Evolutionary conservation across 2,797 vertebrate species (phyloP), one percentile per base, ranked within the genome.

Genomic region (Microctenopoma stevenorrisi): DNA sequence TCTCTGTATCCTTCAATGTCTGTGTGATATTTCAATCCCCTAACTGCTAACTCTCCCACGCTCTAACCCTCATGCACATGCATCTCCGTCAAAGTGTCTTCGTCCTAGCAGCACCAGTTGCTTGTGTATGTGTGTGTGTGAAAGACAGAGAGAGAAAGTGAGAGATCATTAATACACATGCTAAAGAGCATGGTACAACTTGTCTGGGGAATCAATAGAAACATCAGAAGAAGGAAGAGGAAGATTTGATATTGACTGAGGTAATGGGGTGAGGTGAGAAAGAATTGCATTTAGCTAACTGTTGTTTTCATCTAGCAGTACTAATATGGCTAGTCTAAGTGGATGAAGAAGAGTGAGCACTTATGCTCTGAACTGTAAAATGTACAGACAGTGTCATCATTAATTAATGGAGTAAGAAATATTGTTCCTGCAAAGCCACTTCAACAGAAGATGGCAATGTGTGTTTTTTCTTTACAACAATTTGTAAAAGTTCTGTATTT

Each of bases 181-280:
- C 76, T 84, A 88, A 87, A 48, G 74, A 87, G 82, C 61, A 49
- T 70, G 57, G 57, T 70, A 64, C 67, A 76, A 81, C 61, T 73
- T 84, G 78, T 84, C 72, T 42, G 47, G 11, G 43, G 48, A 73
- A 90, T 91, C 87, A 65, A 90, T 90, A 75, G 66, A 76, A 84
- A 83, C 72, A 75, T 86, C 79, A 84, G 49, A 57, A 71, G 53
- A 52, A 85, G 69, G 82, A 84, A 85, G 74, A 76, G 54, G 62
- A 78, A 73, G 76, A 87, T 86, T 86, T 85, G 78, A 64, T 86
- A 87, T 85, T 80, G 86, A 88, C 68, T 58, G 77, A 74, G 68
- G 74, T 85, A 87, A 88, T 89, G 84, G 78, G 74, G 68, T 83
- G 80, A 81, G 81, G 81, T 77, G 63, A 80, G 66, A 63, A 78